Evolutionary conservation across 1,140 invertebrate species (phyloP).

Genomic region (Cydia amplana): DNA sequence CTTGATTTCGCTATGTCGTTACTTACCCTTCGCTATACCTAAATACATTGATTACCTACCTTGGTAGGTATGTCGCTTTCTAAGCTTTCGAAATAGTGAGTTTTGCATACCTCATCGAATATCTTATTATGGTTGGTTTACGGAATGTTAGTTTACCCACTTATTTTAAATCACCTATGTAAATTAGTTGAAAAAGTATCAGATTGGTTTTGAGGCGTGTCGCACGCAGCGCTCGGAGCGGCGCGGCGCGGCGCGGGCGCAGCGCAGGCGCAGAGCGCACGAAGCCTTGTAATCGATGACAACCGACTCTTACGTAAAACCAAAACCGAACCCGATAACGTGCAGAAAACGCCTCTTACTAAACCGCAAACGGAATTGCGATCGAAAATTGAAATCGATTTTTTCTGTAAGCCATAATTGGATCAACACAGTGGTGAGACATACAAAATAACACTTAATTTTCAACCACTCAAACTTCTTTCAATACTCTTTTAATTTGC

Average conservation of each 20-base stretch:
- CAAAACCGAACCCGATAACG: constrained; percentile 37
- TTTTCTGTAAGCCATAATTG: constrained; percentile 5
- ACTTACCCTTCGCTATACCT: no score
- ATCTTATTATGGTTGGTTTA: background rate
- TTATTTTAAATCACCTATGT: constrained; percentile 19
- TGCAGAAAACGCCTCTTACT: constrained; percentile 32
- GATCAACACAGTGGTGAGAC: constrained; percentile 4
- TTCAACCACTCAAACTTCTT: constrained; percentile 5
- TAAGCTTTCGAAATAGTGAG: background rate
- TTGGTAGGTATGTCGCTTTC: background rate
- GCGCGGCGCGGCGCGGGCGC: constrained; percentile 31
- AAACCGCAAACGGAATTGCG: constrained; percentile 27
- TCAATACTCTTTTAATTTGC: constrained; percentile 11
- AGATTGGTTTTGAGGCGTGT: constrained; percentile 21
- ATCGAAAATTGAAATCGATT: constrained; percentile 28
- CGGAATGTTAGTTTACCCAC: background rate
- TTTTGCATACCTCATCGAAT: background rate
- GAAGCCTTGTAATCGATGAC: constrained; percentile 43
- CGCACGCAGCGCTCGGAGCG: constrained; percentile 23
- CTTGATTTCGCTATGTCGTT: no score
- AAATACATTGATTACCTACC: no score
- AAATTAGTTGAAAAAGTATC: constrained; percentile 17
- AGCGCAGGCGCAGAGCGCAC: constrained; percentile 32
- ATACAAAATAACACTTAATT: constrained; percentile 6
- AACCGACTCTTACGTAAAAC: constrained; percentile 43